Evolutionary conservation across 2,113 vertebrate species (phyloP).

Genomic region (Microtus pennsylvanicus): DNA sequence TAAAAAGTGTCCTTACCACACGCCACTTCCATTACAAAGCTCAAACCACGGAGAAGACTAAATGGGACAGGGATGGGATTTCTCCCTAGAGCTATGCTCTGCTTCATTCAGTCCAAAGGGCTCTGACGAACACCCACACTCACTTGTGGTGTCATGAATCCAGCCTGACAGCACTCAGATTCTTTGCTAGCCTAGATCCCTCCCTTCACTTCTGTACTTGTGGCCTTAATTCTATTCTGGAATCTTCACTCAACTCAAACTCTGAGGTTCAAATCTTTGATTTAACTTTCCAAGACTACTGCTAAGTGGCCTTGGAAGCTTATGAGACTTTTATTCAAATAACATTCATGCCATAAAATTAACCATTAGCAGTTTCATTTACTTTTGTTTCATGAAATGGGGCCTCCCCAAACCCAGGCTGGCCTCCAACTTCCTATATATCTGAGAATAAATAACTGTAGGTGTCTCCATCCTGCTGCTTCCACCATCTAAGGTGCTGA

Average conservation of each 20-base stretch:
- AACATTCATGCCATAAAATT: neutral
- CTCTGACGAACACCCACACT: neutral
- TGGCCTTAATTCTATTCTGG: neutral
- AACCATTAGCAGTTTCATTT: neutral
- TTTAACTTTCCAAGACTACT: neutral
- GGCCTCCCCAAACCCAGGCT: neutral
- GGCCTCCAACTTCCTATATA: neutral
- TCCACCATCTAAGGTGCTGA: no score
- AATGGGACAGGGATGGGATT: neutral
- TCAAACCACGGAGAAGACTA: neutral
- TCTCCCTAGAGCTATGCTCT: neutral
- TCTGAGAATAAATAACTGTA: neutral
- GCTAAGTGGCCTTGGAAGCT: neutral
- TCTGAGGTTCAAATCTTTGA: neutral
- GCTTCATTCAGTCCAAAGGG: neutral
- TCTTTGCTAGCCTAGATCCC: neutral
- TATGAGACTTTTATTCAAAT: neutral
- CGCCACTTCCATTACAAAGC: neutral
- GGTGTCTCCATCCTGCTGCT: neutral
- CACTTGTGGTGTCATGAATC: rapidly evolving
- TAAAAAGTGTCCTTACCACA: neutral
- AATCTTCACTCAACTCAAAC: neutral
- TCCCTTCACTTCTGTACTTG: neutral
- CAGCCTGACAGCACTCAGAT: neutral
- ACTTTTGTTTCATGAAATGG: neutral